phyloP scores from a whole-genome alignment of 2,113 vertebrate genomes.

The Periophthalmodon schlosseri region DNA sequence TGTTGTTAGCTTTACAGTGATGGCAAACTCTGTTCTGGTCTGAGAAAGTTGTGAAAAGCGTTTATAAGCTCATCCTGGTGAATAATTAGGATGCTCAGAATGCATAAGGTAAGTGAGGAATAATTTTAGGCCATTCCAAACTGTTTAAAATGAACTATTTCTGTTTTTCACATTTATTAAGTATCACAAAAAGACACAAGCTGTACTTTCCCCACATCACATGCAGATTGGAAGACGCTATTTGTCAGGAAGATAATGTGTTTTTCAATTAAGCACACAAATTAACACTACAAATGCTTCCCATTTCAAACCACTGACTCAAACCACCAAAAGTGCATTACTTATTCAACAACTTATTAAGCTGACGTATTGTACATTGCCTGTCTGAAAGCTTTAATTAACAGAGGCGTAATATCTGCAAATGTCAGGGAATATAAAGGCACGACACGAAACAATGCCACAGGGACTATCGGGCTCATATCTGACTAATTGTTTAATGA shows the following conservation, averaged over 20 bases:
- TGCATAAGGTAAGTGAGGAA: too few species aligned
- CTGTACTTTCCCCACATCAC: not conserved
- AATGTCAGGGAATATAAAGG: constrained; percentile 31
- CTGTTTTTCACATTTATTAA: too few species aligned
- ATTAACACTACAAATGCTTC: constrained; percentile 5
- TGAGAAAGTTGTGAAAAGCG: too few species aligned
- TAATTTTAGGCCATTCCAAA: too few species aligned
- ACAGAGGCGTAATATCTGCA: constrained; percentile 15
- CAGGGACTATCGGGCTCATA: constrained; percentile 26
- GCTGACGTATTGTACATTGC: constrained; percentile 19
- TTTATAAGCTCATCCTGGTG: too few species aligned
- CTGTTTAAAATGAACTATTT: too few species aligned
- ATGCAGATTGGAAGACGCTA: not conserved
- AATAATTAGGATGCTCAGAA: too few species aligned
- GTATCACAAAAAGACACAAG: not conserved
- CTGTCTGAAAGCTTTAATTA: constrained; percentile 39
- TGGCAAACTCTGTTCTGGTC: too few species aligned
- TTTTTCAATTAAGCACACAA: not conserved
- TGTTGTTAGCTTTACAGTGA: too few species aligned
- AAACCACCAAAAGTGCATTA: constrained; percentile 1
- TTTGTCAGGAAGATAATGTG: not conserved
- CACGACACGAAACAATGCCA: constrained; percentile 22
- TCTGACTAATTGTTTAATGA: constrained; percentile 46
- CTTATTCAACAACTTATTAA: constrained; percentile 28
- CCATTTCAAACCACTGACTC: not conserved